A percentile compares a stretch with the other conserved stretches of the same genome.
Evolutionary conservation across 1,140 invertebrate species (phyloP).

Genomic region (Forficula auricularia): DNA sequence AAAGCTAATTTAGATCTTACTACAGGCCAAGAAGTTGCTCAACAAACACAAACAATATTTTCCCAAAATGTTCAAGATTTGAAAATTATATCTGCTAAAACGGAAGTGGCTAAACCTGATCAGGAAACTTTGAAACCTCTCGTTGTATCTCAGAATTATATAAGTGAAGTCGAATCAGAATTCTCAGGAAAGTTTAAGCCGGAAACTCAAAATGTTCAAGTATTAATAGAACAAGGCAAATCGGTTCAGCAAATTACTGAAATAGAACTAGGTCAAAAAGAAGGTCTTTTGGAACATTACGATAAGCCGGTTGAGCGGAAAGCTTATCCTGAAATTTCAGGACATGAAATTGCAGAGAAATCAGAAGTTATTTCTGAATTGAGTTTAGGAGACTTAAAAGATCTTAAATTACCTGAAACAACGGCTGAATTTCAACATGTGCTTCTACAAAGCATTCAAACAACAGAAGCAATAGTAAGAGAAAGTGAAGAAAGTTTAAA

Average conservation of each 20-base stretch:
- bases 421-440: conserved; percentile 14
- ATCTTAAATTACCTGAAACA: conserved; percentile 15
- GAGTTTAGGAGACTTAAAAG: conserved; percentile 19
- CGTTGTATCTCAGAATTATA: conserved; percentile 24
- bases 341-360: conserved; percentile 24
- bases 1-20: conserved; percentile 21
- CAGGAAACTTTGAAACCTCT: conserved; percentile 20
- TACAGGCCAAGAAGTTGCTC: conserved; percentile 21
- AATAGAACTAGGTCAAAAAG: conserved; percentile 16
- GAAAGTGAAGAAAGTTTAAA: conserved; percentile 23
- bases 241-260: conserved; percentile 18
- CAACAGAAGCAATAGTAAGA: conserved; percentile 18
- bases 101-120: conserved; percentile 14
- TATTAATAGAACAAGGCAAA: conserved; percentile 23
- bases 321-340: conserved; percentile 16
- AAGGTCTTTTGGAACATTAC: conserved; percentile 11
- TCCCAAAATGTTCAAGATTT: conserved; percentile 13
- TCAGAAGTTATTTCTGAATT: conserved; percentile 19
- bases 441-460: conserved; percentile 20
- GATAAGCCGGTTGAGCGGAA: conserved; percentile 5
- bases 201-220: conserved; percentile 17
- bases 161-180: conserved; percentile 25
- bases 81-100: conserved; percentile 12
- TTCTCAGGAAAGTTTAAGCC: conserved; percentile 23
- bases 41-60: conserved; percentile 17